These are phyloP conservation scores for Notolabrus celidotus DNA, from an alignment of 2,797 vertebrate species.

Conservation along the genomic window DNA sequence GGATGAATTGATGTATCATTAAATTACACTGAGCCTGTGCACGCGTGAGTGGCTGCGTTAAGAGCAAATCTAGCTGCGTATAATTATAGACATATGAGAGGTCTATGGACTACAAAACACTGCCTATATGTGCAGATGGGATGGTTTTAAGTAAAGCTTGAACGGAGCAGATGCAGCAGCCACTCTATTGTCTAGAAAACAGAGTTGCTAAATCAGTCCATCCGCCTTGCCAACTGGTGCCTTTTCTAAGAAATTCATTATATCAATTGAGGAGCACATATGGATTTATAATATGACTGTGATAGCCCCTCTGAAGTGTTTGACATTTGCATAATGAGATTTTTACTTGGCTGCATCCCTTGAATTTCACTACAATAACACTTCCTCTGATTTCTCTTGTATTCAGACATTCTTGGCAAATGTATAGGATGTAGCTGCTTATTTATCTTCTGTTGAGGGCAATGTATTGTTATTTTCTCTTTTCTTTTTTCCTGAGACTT, in stretches of 20 bases:
- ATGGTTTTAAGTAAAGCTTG: conserved; percentile 59
- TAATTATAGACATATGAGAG: conserved; percentile 67
- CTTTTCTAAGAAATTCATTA: conserved; percentile 34
- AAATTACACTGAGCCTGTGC: conserved; percentile 57
- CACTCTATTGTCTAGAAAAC: conserved; percentile 73
- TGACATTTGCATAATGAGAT: conserved; percentile 40
- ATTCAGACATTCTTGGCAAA: conserved; percentile 4
- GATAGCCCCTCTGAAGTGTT: conserved; percentile 19
- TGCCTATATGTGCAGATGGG: conserved; percentile 65
- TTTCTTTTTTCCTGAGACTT: not conserved
- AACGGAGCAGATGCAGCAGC: conserved; percentile 70
- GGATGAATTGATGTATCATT: conserved; percentile 65
- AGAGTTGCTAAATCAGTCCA: conserved; percentile 62
- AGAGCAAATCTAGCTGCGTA: conserved; percentile 55
- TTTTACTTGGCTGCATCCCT: conserved; percentile 31
- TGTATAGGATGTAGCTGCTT: conserved; percentile 4
- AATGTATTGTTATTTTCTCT: not conserved
- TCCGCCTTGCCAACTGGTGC: conserved; percentile 70
- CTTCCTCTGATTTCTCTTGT: conserved; percentile 6
- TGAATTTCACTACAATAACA: conserved; percentile 3
- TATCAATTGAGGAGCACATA: conserved; percentile 35
- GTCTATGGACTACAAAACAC: conserved; percentile 48
- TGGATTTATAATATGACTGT: conserved; percentile 35
- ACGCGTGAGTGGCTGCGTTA: conserved; percentile 54
- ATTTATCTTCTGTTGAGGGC: not conserved